Evolutionary conservation across 64 coral and sea anemone species (phyloP), one percentile per base, ranked within the genome.

Genomic region (Montipora capricornis): DNA sequence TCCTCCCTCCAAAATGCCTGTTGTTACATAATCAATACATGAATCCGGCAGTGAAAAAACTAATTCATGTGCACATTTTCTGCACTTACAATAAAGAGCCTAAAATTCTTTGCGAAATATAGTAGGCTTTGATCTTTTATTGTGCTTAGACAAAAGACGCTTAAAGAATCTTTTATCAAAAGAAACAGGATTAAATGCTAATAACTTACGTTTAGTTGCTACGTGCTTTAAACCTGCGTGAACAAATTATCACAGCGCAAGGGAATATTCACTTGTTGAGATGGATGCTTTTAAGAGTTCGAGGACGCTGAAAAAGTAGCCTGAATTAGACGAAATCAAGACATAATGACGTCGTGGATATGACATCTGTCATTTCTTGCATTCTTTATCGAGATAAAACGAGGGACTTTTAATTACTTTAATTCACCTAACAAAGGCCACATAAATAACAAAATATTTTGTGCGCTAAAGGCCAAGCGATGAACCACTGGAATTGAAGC

Each of bases 351-450:
- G 8, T 19, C 8, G 8, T 68, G 61, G 20, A 16, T 8, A 29
- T 9, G 61, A 68, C 26, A 64, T 19, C 44, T 24, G 26, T 84
- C 60, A 84, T 69, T 49, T 84, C 61, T 16, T 86, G 5, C 7
- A 49, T 69, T 71, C 15, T n/a, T 71, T 71, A 71, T 20, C 4
- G 22, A 76, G 74, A 44, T 76, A 46, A 71, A 5, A 7, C 64
- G 17, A 52, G 44, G 17, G 3, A 44, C 19, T 86, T 85, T 57
- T 50, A 2, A 12, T 20, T 47, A 15, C 17, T 47, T 86, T 73
- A 60, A 86, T 71, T 86, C 20, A 69, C 82, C 71, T 51, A 86
- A 73, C 37, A 73, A 86, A 86, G 82, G 22, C 46, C 10, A 70
- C 82, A 20, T 62, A 4, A 86, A 73, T 12, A 15, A 69, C 20